Percentiles rank a stretch among this genome's conserved stretches.
Conservation (phyloP, 2,888 invertebrate species). For the Brachycybe producta region DNA sequence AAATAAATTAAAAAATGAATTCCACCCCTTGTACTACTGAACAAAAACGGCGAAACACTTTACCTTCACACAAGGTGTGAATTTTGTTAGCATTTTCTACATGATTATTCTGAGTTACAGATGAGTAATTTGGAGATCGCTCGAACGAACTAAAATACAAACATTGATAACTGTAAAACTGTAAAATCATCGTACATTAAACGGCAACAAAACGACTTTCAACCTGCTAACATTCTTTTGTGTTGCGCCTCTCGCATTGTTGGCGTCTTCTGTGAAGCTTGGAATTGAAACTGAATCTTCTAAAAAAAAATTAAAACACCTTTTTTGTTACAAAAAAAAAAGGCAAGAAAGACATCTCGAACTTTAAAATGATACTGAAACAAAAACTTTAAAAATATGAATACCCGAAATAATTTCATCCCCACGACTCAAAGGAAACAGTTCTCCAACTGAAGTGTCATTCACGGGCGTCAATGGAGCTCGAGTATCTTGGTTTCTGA, state of each 20-base stretch:
- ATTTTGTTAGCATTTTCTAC: too few species aligned
- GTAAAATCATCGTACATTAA: too few species aligned
- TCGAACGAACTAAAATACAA: too few species aligned
- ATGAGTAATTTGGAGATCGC: too few species aligned
- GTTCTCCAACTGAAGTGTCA: slow-evolving; percentile 36
- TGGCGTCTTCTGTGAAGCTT: slow-evolving; percentile 29
- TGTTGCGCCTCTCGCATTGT: slow-evolving; percentile 31
- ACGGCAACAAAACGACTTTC: too few species aligned
- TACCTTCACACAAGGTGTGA: too few species aligned
- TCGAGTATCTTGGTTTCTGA: slow-evolving; percentile 7
- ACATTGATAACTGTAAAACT: too few species aligned
- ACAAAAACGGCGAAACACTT: too few species aligned
- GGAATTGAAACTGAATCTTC: slow-evolving; percentile 25
- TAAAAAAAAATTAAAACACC: slow-evolving; percentile 6
- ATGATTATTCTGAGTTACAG: too few species aligned
- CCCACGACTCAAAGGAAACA: slow-evolving; percentile 37
- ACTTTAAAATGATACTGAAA: neutral
- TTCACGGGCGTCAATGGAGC: slow-evolving; percentile 39
- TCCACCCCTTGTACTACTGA: too few species aligned
- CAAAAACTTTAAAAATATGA: slow-evolving; percentile 3
- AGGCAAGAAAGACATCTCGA: neutral
- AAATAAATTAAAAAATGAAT: too few species aligned
- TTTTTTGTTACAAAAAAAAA: neutral
- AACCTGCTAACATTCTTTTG: too few species aligned
- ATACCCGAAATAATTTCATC: slow-evolving; percentile 30